These are phyloP conservation scores for Acleris laterana DNA, from an alignment of 2,888 invertebrate genomes.

Conservation along the genomic window DNA sequence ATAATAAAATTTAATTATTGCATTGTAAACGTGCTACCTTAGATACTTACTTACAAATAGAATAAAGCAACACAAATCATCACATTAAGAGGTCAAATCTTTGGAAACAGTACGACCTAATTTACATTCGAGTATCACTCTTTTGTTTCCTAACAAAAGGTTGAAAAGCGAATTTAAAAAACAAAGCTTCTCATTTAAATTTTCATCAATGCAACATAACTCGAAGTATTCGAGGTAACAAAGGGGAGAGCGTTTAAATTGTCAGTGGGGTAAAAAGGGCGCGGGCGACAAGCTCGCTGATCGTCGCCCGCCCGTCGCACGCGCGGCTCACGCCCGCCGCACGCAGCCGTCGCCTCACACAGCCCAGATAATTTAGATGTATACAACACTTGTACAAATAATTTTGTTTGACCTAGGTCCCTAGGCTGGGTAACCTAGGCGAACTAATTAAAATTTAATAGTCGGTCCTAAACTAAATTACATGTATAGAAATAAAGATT, in stretches of 20 bases:
- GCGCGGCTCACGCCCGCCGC: conserved; percentile 23
- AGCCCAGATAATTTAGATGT: too few species aligned
- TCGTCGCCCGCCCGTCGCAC: conserved; percentile 49
- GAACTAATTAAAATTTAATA: too few species aligned
- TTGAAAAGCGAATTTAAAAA: conserved; percentile 36
- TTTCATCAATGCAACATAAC: conserved; percentile 47
- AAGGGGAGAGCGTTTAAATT: conserved; percentile 54
- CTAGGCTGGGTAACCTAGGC: too few species aligned
- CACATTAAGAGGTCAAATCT: conserved; percentile 6
- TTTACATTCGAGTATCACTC: conserved; percentile 23
- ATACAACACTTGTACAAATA: too few species aligned
- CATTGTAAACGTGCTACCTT: too few species aligned
- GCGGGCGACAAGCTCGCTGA: conserved; percentile 44
- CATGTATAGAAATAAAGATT: not conserved
- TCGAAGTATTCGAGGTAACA: conserved; percentile 50
- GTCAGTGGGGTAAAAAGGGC: conserved; percentile 44
- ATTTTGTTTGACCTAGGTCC: too few species aligned
- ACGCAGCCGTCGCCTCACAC: conserved; percentile 6
- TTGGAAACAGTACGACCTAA: not conserved
- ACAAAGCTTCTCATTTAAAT: conserved; percentile 46
- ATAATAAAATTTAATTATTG: too few species aligned
- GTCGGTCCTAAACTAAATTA: not conserved
- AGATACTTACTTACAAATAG: too few species aligned
- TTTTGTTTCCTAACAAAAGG: conserved; percentile 28
- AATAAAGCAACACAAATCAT: not conserved